Evolutionary conservation across 2,797 vertebrate species (phyloP).

Genomic region (Carduelis carduelis): DNA sequence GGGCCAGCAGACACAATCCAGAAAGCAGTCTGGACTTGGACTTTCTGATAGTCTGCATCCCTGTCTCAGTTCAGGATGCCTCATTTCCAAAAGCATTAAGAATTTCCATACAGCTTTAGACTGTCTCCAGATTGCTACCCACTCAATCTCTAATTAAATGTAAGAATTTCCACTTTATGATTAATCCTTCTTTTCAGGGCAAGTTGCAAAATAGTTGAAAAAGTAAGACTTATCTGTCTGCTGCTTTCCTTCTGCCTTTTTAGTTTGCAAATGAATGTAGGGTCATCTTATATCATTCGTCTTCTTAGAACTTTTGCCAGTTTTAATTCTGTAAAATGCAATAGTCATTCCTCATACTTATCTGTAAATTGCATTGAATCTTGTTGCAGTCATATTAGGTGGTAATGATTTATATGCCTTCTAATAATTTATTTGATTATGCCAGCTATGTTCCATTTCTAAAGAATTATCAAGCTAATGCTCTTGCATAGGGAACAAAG

Average conservation of each 20-base stretch:
- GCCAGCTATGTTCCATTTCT: slow-evolving; percentile 70
- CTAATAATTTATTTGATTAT: slow-evolving; percentile 79
- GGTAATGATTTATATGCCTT: slow-evolving; percentile 75
- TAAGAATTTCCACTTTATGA: slow-evolving; percentile 56
- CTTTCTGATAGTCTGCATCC: not conserved
- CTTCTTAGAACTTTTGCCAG: slow-evolving; percentile 75
- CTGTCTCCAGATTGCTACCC: slow-evolving; percentile 21
- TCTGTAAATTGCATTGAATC: slow-evolving; percentile 78
- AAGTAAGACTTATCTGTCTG: slow-evolving; percentile 63
- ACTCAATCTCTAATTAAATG: slow-evolving; percentile 59
- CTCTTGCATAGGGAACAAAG: slow-evolving; percentile 45
- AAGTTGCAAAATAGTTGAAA: slow-evolving; percentile 50
- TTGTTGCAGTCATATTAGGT: slow-evolving; percentile 74
- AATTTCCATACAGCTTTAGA: not conserved
- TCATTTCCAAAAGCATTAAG: not conserved
- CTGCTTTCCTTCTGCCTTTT: slow-evolving; percentile 53
- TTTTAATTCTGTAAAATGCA: slow-evolving; percentile 81
- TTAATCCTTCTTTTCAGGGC: slow-evolving; percentile 50
- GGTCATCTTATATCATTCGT: slow-evolving; percentile 76
- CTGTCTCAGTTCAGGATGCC: not conserved
- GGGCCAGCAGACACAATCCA: not conserved
- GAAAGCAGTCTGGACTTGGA: not conserved
- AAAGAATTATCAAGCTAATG: slow-evolving; percentile 69
- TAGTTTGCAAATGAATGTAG: slow-evolving; percentile 64
- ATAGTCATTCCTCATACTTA: slow-evolving; percentile 80